Percentiles rank a stretch among this genome's conserved stretches.
These are phyloP conservation scores for Caenorhabditis sp. DNA, from an alignment of 2,888 invertebrate species.

Conservation along the genomic window DNA sequence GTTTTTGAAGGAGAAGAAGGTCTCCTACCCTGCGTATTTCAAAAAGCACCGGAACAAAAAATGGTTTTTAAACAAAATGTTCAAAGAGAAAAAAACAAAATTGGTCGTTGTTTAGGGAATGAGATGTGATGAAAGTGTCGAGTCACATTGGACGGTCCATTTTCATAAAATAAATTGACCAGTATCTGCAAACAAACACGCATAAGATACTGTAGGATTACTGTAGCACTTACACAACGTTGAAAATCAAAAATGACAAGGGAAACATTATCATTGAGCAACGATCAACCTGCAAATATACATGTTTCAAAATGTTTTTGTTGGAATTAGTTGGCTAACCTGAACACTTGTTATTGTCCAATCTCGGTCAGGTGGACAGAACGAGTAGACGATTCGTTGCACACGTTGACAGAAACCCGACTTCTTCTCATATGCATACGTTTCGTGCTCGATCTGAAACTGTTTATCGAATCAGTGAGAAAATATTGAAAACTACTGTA, in stretches of 20 bases:
- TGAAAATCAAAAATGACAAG: constrained; percentile 68
- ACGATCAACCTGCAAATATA: constrained; percentile 61
- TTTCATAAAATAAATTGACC: constrained; percentile 66
- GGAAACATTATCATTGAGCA: constrained; percentile 70
- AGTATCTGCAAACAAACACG: constrained; percentile 53
- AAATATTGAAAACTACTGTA: too few species aligned
- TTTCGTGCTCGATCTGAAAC: constrained; percentile 36
- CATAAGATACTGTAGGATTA: neutral
- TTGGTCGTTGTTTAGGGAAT: neutral
- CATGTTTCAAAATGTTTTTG: constrained; percentile 3
- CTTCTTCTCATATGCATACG: constrained; percentile 44
- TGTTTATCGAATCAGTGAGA: too few species aligned
- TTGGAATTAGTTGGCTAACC: constrained; percentile 35
- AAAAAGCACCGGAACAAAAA: constrained; percentile 4
- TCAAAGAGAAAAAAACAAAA: neutral
- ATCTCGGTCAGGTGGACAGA: constrained; percentile 63
- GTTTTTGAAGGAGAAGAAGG: too few species aligned
- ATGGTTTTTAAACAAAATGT: neutral
- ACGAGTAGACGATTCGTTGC: constrained; percentile 38
- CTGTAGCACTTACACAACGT: constrained; percentile 58
- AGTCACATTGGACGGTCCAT: constrained; percentile 65
- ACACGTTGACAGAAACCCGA: constrained; percentile 33
- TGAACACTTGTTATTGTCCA: constrained; percentile 70
- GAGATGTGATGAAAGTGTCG: neutral
- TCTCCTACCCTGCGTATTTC: neutral